Conservation (phyloP, 2,797 vertebrate species). For the Hapalemur alaotrensis region DNA sequence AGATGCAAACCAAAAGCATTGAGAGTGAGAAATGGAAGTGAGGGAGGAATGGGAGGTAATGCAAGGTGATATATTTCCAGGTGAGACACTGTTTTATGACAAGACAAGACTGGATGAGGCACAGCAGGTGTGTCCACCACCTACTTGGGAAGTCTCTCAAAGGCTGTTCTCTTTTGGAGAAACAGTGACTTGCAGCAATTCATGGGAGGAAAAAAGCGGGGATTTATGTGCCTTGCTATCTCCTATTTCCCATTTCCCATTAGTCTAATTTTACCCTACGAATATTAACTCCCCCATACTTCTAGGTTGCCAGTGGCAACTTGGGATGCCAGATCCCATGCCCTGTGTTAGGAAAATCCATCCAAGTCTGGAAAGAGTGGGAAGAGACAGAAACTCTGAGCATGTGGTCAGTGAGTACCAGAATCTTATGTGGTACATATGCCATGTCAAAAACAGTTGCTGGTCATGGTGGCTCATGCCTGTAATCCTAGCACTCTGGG, state of each 20-base stretch:
- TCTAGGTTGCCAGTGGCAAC: background rate
- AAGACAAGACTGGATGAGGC: background rate
- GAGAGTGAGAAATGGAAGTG: background rate
- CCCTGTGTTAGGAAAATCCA: background rate
- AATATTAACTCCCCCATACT: background rate
- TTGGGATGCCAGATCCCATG: background rate
- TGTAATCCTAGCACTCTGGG: too few species aligned
- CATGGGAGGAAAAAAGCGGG: background rate
- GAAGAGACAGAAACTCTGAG: background rate
- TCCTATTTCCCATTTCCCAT: background rate
- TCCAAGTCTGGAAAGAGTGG: background rate
- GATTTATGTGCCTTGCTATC: background rate
- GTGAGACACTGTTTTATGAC: background rate
- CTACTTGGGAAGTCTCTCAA: background rate
- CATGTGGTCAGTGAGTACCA: background rate
- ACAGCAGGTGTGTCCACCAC: background rate
- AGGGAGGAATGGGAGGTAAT: background rate
- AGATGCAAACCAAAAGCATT: background rate
- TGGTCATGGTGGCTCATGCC: too few species aligned
- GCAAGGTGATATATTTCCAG: background rate
- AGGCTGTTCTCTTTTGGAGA: background rate
- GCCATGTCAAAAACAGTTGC: background rate
- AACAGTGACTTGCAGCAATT: background rate
- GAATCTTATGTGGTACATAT: background rate
- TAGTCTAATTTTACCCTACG: background rate